Percentiles rank a stretch among this genome's conserved stretches.
Evolutionary conservation across 2,888 invertebrate genomes (phyloP).

Genomic region (Agonopterix alstromeriana): DNA sequence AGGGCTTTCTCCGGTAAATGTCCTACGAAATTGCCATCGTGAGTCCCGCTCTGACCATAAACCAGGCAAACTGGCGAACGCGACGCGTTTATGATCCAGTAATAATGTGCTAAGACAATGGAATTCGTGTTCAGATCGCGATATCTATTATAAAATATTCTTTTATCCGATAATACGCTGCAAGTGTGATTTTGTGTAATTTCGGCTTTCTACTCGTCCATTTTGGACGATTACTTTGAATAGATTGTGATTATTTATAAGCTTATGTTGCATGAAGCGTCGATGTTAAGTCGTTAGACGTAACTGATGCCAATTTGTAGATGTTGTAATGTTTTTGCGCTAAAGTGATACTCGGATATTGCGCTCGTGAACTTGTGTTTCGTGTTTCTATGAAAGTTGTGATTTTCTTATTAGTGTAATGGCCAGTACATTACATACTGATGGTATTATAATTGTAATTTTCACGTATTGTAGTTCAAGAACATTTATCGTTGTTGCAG

Average conservation of each 20-base stretch:
- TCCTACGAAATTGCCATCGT: slow-evolving; percentile 69
- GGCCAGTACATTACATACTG: slow-evolving; percentile 21
- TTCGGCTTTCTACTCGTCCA: no score
- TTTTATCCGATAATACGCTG: no score
- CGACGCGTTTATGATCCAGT: slow-evolving; percentile 61
- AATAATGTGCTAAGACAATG: slow-evolving; percentile 51
- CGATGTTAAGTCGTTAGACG: slow-evolving; percentile 28
- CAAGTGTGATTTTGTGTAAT: no score
- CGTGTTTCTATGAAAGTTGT: slow-evolving; percentile 14
- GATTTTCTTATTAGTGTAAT: slow-evolving; percentile 21
- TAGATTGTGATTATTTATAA: slow-evolving; percentile 32
- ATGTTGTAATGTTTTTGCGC: slow-evolving; percentile 12
- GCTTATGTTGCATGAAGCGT: slow-evolving; percentile 26
- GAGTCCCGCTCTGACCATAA: slow-evolving; percentile 62
- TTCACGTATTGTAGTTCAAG: slow-evolving; percentile 9
- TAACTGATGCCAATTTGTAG: slow-evolving; percentile 31
- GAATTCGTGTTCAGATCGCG: slow-evolving; percentile 13
- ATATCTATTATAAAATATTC: slow-evolving; percentile 1
- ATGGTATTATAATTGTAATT: slow-evolving; percentile 31
- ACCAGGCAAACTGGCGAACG: slow-evolving; percentile 58
- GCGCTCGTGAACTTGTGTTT: slow-evolving; percentile 22
- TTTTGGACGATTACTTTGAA: slow-evolving; percentile 22
- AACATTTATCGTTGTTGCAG: slow-evolving; percentile 1
- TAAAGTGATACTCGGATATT: slow-evolving; percentile 17
- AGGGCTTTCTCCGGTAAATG: slow-evolving; percentile 53